Conservation (phyloP, 2,888 invertebrate species). For the Drosophila demipolita region DNA sequence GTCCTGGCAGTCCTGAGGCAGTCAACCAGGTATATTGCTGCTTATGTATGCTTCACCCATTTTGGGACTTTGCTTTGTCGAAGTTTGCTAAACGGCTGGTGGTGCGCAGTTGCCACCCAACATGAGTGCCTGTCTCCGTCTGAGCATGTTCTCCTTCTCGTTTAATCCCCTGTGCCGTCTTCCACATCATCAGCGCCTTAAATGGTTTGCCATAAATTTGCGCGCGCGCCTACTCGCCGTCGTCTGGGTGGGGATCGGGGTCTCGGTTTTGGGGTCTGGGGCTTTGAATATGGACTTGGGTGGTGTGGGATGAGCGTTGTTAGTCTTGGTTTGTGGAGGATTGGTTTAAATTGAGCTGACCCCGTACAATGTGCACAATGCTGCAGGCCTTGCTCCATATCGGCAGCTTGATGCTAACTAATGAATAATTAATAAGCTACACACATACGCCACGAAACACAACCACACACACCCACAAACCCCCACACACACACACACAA, state of each 20-base stretch:
- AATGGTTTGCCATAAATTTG: constrained; percentile 79
- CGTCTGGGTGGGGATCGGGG: background rate
- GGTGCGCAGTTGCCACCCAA: constrained; percentile 10
- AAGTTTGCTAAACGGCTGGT: constrained; percentile 46
- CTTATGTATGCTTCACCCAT: constrained; percentile 16
- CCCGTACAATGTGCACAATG: constrained; percentile 41
- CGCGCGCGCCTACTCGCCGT: constrained; percentile 58
- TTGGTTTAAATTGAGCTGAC: constrained; percentile 63
- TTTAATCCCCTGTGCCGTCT: constrained; percentile 67
- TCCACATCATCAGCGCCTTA: constrained; percentile 79
- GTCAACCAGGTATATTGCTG: constrained; percentile 4
- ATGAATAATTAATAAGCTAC: constrained; percentile 82
- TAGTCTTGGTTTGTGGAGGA: constrained; percentile 5
- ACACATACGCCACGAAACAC: constrained; percentile 33
- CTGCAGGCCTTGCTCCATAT: constrained; percentile 54
- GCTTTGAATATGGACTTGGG: constrained; percentile 21
- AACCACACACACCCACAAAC: constrained; percentile 5
- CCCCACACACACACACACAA: background rate
- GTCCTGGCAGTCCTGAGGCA: background rate
- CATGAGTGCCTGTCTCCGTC: background rate
- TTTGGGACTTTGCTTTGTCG: constrained; percentile 45
- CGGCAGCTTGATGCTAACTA: constrained; percentile 77
- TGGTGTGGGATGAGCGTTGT: constrained; percentile 27
- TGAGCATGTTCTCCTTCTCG: constrained; percentile 44
- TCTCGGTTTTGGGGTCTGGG: background rate